Evolutionary conservation across 2,797 vertebrate species (phyloP), one percentile per base, ranked within the genome.

Genomic region (Tokudaia tokunoshimensis): DNA sequence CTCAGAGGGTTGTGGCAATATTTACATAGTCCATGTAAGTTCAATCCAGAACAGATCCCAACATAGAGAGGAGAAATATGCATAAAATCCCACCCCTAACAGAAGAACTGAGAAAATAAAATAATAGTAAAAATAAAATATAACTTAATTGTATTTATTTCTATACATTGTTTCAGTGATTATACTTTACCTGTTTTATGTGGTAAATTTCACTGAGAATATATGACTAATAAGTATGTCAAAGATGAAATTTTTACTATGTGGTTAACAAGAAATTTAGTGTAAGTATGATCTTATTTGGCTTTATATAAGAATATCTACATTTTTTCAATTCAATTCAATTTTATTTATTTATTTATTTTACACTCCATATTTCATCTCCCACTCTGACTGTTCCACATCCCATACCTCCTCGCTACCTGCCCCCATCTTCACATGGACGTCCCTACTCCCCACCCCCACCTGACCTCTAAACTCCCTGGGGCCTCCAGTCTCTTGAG

Each of bases 61-160:
- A 17, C 24, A 82, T 9, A 82, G n/a, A 82, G 12, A 82, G n/a
- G 57, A 7, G 7, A 61, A 13, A 82, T 82, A 13, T 14, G 37
- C 7, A 61, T 57, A 61, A 82, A 41, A 13, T 29, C 24, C 7
- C 24, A 59, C n/a, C 13, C 3, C 6, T 82, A 57, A 37, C 5
- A n/a, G 19, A 80, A 81, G 52, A 59, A 59, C 15, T 59, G 6
- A 9, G 61, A 63, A 63, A 12, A 63, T 63, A 65, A 13, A 57
- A 14, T 0, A 0, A 15, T 57, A 57, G 55, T 57, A 57, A 59
- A 59, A 59, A 59, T 59, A 65, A 0, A n/a, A 57, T 15, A 57
- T 79, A 76, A 86, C 50, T 72, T 34, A 90, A 52, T 31, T 86
- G 37, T 67, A 90, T 74, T 70, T 93, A 82, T 55, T 91, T 13